A percentile compares a stretch with the other conserved stretches of the same genome.
These are phyloP conservation scores for Epicampocera succincta DNA, from an alignment of 2,888 invertebrate genomes.

Conservation along the genomic window DNA sequence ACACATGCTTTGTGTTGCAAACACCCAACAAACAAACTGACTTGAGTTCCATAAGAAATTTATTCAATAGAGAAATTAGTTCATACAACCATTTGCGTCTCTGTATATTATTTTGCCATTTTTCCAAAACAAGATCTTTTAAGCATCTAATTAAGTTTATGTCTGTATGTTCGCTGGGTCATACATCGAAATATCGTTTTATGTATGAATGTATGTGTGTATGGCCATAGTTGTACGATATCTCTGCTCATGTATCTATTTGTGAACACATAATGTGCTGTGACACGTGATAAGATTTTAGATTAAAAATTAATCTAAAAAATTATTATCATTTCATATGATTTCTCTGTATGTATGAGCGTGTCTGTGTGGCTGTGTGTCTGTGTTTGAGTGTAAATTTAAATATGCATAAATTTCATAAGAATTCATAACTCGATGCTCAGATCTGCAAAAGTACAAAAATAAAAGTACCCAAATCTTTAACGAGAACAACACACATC, in stretches of 20 bases:
- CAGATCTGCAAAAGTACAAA: conserved; percentile 17
- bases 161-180: background rate
- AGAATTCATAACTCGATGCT: conserved; percentile 52
- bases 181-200: background rate
- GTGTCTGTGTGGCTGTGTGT: conserved; percentile 12
- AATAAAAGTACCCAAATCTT: background rate
- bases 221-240: background rate
- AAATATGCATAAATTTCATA: conserved; percentile 48
- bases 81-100: too few relatives aligned
- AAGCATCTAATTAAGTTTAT: too few relatives aligned
- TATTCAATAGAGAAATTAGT: too few relatives aligned
- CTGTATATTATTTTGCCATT: too few relatives aligned
- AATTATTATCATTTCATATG: conserved; percentile 2
- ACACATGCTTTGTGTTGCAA: conserved; percentile 38
- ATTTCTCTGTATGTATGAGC: background rate
- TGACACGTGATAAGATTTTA: conserved; percentile 64
- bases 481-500: conserved; percentile 8
- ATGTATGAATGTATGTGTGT: background rate
- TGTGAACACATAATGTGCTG: conserved; percentile 41
- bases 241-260: background rate
- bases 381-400: conserved; percentile 28
- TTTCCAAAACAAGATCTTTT: too few relatives aligned
- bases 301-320: conserved; percentile 57
- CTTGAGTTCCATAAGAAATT: too few relatives aligned
- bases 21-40: background rate